These are phyloP conservation scores for Willowsia nigromaculata DNA, from an alignment of 2,888 invertebrate species.

Conservation along the genomic window DNA sequence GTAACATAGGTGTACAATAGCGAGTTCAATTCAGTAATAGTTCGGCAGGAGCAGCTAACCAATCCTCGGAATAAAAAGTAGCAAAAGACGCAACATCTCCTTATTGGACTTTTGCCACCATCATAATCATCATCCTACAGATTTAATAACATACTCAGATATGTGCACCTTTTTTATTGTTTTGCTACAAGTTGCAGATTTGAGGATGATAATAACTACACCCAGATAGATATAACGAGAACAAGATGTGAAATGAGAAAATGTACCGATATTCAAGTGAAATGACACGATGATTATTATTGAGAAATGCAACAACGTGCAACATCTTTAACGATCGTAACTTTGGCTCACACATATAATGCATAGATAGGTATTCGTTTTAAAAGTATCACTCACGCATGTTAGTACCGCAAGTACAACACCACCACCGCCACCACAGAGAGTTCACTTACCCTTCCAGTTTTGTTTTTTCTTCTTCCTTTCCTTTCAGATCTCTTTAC, in stretches of 20 bases:
- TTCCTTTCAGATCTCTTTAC: constrained; percentile 2
- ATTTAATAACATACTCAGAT: constrained; percentile 56
- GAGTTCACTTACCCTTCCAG: constrained; percentile 73
- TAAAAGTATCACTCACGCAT: not conserved
- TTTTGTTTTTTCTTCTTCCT: constrained; percentile 45
- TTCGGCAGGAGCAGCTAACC: not conserved
- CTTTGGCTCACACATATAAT: not conserved
- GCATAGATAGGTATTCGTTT: not conserved
- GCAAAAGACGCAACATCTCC: not conserved
- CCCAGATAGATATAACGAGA: not conserved
- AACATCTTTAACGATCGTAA: not conserved
- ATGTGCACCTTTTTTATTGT: not conserved
- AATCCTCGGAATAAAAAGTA: not conserved
- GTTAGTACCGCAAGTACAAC: constrained; percentile 37
- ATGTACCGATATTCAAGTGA: constrained; percentile 54
- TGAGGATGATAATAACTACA: not conserved
- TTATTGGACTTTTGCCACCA: constrained; percentile 6
- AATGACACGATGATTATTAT: constrained; percentile 47
- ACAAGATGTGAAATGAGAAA: constrained; percentile 49
- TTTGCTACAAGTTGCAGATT: not conserved
- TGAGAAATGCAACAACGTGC: constrained; percentile 29
- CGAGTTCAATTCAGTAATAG: not conserved
- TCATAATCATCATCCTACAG: constrained; percentile 10
- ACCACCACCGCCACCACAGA: constrained; percentile 26
- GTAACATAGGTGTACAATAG: constrained; percentile 9